Evolutionary conservation across 2,888 invertebrate genomes (phyloP), one percentile per base, ranked within the genome.

Genomic region (Chelonus formosanus): DNA sequence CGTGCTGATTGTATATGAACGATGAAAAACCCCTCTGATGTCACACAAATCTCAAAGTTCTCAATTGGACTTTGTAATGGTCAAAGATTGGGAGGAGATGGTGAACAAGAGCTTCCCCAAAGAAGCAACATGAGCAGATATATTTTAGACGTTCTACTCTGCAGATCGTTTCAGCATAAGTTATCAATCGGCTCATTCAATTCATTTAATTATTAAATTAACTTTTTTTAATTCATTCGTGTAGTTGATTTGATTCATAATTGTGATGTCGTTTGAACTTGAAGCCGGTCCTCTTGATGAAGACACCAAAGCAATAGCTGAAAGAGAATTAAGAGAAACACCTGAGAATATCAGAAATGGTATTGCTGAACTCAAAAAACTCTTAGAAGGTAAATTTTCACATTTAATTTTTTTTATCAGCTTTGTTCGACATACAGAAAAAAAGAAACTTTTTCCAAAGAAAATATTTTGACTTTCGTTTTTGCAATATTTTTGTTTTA

Each of bases 311-410:
- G 79, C 74, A 0, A 4, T 83, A 2, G 86, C 86, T 0, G 74
- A 77, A 8, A 80, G 79, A 52, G 86, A 86, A 65, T 76, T 86
- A 0, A 71, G 86, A 43, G 86, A 86, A 70, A 86, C 83, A 0
- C 85, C 85, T 7, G 85, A 85, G 47, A 78, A 80, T 8, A 74
- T 80, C 1, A 80, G 81, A 66, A 77, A 83, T 10, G 83, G 84
- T 2, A 65, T 86, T 31, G 75, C 69, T 4, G 74, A 75, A 7
- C 78, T 86, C 1, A 81, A 76, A 45, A 77, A 83, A 53, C 70
- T 82, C 20, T 73, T 86, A 4, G 81, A 83, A 76, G 84, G 86
- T 85, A 63, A 78, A 78, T 71, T 52, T 52, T 32, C 10, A 48
- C 3, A 8, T 52, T 52, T 32, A 20, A 20, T 20, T 20, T 20